phyloP scores from a whole-genome alignment of 1,140 invertebrate species.

The Drosophila prosaltans region DNA sequence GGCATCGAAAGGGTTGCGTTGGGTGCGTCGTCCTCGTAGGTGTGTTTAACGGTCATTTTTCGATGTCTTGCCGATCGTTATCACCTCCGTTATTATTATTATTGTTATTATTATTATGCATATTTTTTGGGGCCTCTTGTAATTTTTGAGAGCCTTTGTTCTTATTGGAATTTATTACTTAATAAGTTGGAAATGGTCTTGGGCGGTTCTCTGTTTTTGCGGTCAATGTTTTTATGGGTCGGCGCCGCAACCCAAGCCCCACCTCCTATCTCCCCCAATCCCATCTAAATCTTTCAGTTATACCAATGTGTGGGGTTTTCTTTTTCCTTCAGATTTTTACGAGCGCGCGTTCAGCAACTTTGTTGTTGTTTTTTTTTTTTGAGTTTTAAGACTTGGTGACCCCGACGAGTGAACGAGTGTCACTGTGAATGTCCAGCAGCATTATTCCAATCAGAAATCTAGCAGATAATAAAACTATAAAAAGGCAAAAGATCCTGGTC shows the following conservation, averaged over 20 bases:
- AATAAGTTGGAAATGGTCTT: conserved; percentile 69
- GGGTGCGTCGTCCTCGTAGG: conserved; percentile 55
- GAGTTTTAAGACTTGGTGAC: conserved; percentile 32
- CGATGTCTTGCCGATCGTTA: conserved; percentile 78
- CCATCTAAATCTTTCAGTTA: not conserved
- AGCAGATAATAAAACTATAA: conserved; percentile 77
- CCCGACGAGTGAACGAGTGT: conserved; percentile 15
- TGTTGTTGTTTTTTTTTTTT: conserved; percentile 29
- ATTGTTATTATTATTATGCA: conserved; percentile 70
- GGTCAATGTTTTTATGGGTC: conserved; percentile 13
- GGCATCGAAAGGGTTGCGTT: conserved; percentile 61
- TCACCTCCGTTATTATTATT: conserved; percentile 71
- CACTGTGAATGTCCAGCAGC: not conserved
- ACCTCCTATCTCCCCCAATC: not conserved
- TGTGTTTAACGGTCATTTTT: conserved; percentile 80
- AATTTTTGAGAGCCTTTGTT: conserved; percentile 61
- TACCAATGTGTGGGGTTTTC: not conserved
- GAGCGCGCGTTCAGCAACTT: conserved; percentile 69
- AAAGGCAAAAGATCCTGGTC: conserved; percentile 30
- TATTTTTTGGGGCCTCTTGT: conserved; percentile 33
- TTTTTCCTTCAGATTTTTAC: conserved; percentile 55
- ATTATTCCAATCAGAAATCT: conserved; percentile 46
- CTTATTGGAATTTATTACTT: conserved; percentile 80
- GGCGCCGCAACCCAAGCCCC: not conserved
- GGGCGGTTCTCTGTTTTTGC: conserved; percentile 35